These are phyloP conservation scores for Azemiops feae DNA, from an alignment of 2,113 vertebrate genomes.

Conservation along the genomic window DNA sequence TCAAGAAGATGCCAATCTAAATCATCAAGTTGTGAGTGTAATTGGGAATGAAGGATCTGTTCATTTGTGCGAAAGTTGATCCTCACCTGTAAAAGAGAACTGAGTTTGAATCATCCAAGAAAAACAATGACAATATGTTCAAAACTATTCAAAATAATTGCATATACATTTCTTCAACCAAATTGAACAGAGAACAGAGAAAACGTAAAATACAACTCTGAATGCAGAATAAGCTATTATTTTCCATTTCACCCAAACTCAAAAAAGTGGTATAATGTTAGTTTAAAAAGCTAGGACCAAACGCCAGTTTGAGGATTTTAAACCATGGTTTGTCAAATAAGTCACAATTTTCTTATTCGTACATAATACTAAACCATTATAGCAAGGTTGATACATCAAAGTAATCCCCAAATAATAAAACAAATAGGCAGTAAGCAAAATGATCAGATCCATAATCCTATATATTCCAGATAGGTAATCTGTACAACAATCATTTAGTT, in stretches of 20 bases:
- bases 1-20: conserved; percentile 84
- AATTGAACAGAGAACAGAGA: neutral
- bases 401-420: neutral
- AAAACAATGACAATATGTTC: neutral
- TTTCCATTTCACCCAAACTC: neutral
- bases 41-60: conserved; percentile 73
- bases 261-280: neutral
- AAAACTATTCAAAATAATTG: neutral
- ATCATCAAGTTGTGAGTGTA: conserved; percentile 77
- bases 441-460: neutral
- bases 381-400: neutral
- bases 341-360: neutral
- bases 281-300: neutral
- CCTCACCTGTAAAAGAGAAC: conserved; percentile 72
- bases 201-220: neutral
- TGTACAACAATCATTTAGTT: neutral
- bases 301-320: neutral
- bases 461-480: neutral
- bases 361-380: neutral
- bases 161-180: neutral
- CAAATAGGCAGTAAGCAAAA: neutral
- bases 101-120: conserved; percentile 45
- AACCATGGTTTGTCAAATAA: neutral
- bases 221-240: neutral
- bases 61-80: conserved; percentile 78